Base-by-base conservation (phyloP, 2,888 invertebrate genomes). In the Empis livida region DNA sequence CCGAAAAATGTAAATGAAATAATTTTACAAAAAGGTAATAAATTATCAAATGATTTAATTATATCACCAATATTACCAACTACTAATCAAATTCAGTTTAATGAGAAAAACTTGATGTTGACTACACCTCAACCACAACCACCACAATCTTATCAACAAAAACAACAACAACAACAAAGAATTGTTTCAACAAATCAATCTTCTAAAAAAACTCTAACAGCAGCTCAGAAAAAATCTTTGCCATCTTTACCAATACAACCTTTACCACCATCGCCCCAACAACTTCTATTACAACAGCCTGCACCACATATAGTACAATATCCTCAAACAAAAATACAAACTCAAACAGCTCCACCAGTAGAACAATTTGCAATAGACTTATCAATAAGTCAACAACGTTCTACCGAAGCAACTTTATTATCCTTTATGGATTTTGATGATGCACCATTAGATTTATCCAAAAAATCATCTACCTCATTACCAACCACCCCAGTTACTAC, bases 401-500 rank as follows among this genome's bases (percentile, higher is more conserved):
- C 41, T 14, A 41, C 41, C 3, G 41, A 41, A 27, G 41, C 41
- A 1, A 41, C 20, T n/a, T n/a, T 41, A 6, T n/a, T 41, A n/a
- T 41, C 41, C 9, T 41, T 41, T 23, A 41, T 41, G 41, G 41
- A 41, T 14, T 41, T 41, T n/a, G 41, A 41, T 27, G 62, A 64
- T 43, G 53, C 50, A 10, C 65, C 67, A 13, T 54, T 66, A 42
- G 65, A 66, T 49, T 51, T 67, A 30, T 65, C 67, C 0, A 65
- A 64, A 46, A 66, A 67, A 50, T 53, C 62, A 5, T 17, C 17
- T 11, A 17, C 23, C 23, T 27, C 23, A 27, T 27, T 27, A 27
- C 23, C 23, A 27, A 9, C 23, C 9, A 27, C 39, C 2, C 17
- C 39, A 17, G 17, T 10, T 17, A 17, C 17, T 16, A 17, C 39